These are phyloP conservation scores for Eulacestoma nigropectus DNA, from an alignment of 2,113 vertebrate species.

Conservation along the genomic window DNA sequence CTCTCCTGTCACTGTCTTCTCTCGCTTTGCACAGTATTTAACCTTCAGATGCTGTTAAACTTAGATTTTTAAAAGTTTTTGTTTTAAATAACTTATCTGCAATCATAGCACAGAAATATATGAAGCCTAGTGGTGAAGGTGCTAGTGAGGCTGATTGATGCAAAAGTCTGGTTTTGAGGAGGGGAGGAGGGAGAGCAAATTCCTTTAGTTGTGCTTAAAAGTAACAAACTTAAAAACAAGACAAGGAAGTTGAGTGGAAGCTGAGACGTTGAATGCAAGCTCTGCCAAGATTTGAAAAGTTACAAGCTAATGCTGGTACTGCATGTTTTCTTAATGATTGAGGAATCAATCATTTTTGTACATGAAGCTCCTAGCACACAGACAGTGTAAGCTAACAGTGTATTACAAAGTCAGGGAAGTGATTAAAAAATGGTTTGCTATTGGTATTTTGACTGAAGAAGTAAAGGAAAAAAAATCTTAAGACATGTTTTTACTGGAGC, in stretches of 20 bases:
- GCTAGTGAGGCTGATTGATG: conserved; percentile 46
- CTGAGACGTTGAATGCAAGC: conserved; percentile 8
- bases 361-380: background rate
- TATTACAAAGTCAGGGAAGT: background rate
- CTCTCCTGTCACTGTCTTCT: conserved; percentile 18
- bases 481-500: background rate
- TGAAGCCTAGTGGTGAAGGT: background rate
- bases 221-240: conserved; percentile 42
- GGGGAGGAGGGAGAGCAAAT: background rate
- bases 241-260: conserved; percentile 22
- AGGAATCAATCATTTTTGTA: background rate
- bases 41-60: background rate
- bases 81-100: background rate
- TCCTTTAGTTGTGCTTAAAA: conserved; percentile 23
- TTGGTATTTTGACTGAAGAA: background rate
- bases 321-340: conserved; percentile 25
- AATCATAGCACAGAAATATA: background rate
- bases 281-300: conserved; percentile 45
- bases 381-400: background rate
- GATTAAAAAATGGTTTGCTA: background rate
- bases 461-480: background rate
- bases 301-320: conserved; percentile 29
- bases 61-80: background rate
- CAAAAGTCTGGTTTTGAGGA: conserved; percentile 9
- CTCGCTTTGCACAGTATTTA: background rate